Conservation (phyloP, 1,140 invertebrate genomes). For the Lepeophtheirus salmonis region DNA sequence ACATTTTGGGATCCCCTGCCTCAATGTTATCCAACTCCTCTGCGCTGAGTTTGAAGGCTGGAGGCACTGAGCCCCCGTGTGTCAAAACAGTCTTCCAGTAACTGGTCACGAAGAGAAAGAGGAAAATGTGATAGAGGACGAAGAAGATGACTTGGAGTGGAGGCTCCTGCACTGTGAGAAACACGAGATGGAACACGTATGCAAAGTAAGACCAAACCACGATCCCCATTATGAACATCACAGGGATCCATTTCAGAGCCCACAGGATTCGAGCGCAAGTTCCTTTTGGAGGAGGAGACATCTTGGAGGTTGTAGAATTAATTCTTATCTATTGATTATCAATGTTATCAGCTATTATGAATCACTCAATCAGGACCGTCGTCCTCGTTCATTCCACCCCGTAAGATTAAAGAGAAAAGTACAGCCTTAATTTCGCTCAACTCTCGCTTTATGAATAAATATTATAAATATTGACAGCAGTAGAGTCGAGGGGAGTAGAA, state of each 20-base stretch:
- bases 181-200: slow-evolving; percentile 65
- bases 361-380: too few species aligned
- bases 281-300: neutral
- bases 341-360: too few species aligned
- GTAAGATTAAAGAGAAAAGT: too few species aligned
- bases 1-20: neutral
- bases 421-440: too few species aligned
- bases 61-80: slow-evolving; percentile 32
- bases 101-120: slow-evolving; percentile 74
- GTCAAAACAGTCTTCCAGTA: slow-evolving; percentile 88
- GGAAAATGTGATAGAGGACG: slow-evolving; percentile 64
- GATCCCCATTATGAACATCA: slow-evolving; percentile 71
- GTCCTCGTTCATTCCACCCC: too few species aligned
- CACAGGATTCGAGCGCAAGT: neutral
- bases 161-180: slow-evolving; percentile 5
- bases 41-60: slow-evolving; percentile 41
- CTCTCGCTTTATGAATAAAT: too few species aligned
- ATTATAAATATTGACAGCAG: too few species aligned
- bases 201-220: slow-evolving; percentile 94
- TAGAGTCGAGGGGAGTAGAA: too few species aligned
- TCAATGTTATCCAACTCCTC: slow-evolving; percentile 28
- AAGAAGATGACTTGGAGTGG: neutral
- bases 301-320: too few species aligned
- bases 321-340: too few species aligned
- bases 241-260: slow-evolving; percentile 52